A percentile compares a stretch with the other conserved stretches of the same genome.
Conservation (phyloP, 2,888 invertebrate genomes). For the Toxonevra muliebris region DNA sequence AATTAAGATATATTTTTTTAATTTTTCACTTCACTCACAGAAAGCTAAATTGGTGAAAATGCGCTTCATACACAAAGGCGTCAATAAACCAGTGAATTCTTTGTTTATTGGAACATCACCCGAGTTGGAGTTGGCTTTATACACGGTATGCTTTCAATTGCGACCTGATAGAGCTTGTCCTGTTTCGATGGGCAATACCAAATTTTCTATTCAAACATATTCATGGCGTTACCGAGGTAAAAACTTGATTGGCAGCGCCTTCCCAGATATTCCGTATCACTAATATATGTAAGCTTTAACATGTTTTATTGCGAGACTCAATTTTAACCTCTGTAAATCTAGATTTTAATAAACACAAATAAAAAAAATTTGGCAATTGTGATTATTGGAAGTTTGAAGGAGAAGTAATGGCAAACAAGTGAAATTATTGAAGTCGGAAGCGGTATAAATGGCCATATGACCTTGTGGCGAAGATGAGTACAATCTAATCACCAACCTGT, state of each 20-base stretch:
- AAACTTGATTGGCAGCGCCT: slow-evolving; percentile 82
- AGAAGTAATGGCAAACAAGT: too few relatives aligned
- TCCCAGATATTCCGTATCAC: slow-evolving; percentile 72
- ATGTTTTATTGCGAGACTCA: too few relatives aligned
- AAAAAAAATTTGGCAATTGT: too few relatives aligned
- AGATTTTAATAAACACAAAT: too few relatives aligned
- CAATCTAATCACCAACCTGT: too few relatives aligned
- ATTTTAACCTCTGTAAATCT: too few relatives aligned
- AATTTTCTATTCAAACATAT: slow-evolving; percentile 78
- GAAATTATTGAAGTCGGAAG: too few relatives aligned
- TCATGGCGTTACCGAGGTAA: slow-evolving; percentile 80
- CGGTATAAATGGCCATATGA: too few relatives aligned
- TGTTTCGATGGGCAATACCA: slow-evolving; percentile 75
- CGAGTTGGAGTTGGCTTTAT: slow-evolving; percentile 89
- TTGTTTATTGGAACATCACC: slow-evolving; percentile 89
- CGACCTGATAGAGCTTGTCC: slow-evolving; percentile 80
- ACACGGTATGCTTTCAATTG: slow-evolving; percentile 85
- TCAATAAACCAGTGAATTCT: slow-evolving; percentile 79
- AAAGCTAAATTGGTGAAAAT: slow-evolving; percentile 80
- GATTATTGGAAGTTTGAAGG: too few relatives aligned
- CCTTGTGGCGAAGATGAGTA: too few relatives aligned
- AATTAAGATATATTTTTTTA: not conserved
- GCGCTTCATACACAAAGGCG: slow-evolving; percentile 75
- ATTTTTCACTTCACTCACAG: slow-evolving; percentile 62
- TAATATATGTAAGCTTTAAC: too few relatives aligned